These are phyloP conservation scores for Pseudochirops corinnae DNA, from an alignment of 2,797 vertebrate species.

Conservation along the genomic window DNA sequence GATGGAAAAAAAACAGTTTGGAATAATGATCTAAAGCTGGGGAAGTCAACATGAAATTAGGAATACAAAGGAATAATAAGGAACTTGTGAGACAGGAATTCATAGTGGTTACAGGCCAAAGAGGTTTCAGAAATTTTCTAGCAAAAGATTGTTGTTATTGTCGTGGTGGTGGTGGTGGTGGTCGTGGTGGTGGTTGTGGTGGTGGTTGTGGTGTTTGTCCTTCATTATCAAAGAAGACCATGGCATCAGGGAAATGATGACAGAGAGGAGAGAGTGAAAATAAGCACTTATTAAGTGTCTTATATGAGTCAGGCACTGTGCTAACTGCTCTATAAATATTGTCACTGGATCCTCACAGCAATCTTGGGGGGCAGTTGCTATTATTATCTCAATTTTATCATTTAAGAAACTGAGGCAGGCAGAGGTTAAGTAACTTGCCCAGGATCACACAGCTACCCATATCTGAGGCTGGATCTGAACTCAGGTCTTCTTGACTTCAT, in stretches of 20 bases:
- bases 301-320: neutral
- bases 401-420: neutral
- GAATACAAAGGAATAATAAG: neutral
- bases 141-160: too few species aligned
- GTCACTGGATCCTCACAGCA: neutral
- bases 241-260: too few species aligned
- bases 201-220: too few species aligned
- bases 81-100: neutral
- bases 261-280: neutral
- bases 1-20: neutral
- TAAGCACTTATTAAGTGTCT: neutral
- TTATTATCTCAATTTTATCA: neutral
- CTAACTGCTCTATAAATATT: neutral
- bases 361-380: neutral
- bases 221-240: too few species aligned
- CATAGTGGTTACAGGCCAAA: neutral
- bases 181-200: too few species aligned
- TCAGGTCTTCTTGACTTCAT: neutral
- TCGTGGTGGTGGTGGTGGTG: too few species aligned
- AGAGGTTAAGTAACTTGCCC: neutral
- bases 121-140: neutral
- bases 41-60: neutral
- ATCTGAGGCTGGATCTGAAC: neutral
- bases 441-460: neutral
- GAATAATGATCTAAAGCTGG: neutral